Conservation (phyloP, 64 coral and sea anemone species). For the Montipora capricornis region DNA sequence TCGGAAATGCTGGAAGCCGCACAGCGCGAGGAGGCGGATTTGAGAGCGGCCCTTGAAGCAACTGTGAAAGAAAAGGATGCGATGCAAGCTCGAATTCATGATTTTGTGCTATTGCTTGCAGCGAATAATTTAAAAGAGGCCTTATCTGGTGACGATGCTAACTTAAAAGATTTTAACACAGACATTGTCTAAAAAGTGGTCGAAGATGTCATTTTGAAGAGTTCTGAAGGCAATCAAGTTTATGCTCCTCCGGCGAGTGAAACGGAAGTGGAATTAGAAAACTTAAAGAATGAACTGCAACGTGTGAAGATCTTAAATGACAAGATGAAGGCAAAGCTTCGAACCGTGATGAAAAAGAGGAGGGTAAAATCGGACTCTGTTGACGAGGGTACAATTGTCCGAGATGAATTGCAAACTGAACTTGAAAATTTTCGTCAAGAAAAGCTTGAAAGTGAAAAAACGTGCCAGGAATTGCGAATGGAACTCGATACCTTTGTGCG, state of each 20-base stretch:
- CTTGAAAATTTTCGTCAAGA: constrained; percentile 57
- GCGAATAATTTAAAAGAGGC: constrained; percentile 1
- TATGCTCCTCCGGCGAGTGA: neutral
- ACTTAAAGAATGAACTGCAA: constrained; percentile 48
- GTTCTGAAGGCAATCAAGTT: constrained; percentile 7
- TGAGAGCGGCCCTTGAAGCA: constrained; percentile 1
- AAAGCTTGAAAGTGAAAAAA: constrained; percentile 61
- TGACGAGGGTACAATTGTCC: constrained; percentile 24
- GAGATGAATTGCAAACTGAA: constrained; percentile 29
- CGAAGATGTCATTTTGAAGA: constrained; percentile 17
- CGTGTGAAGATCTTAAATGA: constrained; percentile 53
- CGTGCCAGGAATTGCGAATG: constrained; percentile 54
- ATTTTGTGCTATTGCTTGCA: neutral
- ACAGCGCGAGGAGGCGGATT: constrained; percentile 12
- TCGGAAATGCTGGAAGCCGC: constrained; percentile 19
- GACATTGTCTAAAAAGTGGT: neutral
- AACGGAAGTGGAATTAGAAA: constrained; percentile 46
- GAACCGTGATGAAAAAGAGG: constrained; percentile 56
- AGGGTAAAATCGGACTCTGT: constrained; percentile 27
- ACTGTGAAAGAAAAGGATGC: constrained; percentile 23
- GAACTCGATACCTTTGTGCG: constrained; percentile 68
- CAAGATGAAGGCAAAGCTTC: constrained; percentile 62
- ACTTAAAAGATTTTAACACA: neutral
- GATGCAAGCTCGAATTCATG: neutral
- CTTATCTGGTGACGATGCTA: neutral